Percentiles rank a stretch among this genome's conserved stretches.
Evolutionary conservation across 2,113 vertebrate species (phyloP).

Genomic region (Dromaius novaehollandiae): DNA sequence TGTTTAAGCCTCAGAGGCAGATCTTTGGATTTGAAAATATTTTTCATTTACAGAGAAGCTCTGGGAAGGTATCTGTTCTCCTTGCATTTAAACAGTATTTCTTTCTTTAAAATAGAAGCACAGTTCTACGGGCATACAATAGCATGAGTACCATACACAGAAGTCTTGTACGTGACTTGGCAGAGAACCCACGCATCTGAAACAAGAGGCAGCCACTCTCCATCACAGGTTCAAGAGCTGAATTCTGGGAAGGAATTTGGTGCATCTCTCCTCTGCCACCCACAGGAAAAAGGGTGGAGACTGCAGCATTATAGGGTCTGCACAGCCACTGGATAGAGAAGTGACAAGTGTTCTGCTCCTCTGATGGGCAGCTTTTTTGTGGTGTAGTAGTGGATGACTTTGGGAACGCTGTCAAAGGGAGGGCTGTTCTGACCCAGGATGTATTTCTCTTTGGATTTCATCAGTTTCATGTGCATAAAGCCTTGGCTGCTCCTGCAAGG

Average conservation of each 20-base stretch:
- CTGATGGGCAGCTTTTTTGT: constrained; percentile 91
- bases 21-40: constrained; percentile 69
- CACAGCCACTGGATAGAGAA: constrained; percentile 91
- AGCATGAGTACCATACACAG: constrained; percentile 66
- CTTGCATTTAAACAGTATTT: neutral
- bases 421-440: constrained; percentile 93
- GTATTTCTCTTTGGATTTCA: constrained; percentile 84
- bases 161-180: constrained; percentile 1
- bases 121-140: constrained; percentile 67
- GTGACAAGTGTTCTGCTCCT: constrained; percentile 90
- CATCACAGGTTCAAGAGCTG: neutral
- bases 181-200: neutral
- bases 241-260: neutral
- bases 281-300: constrained; percentile 28
- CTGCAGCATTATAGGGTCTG: constrained; percentile 83
- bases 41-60: constrained; percentile 55
- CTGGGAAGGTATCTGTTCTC: neutral
- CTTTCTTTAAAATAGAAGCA: constrained; percentile 7
- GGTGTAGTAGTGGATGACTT: constrained; percentile 93
- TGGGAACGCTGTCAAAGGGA: constrained; percentile 87
- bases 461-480: constrained; percentile 97
- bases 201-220: neutral
- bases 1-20: constrained; percentile 39
- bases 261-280: constrained; percentile 13
- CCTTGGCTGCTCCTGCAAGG: constrained; percentile 89